Evolutionary conservation across 1,140 invertebrate genomes (phyloP).

Genomic region (Anastrepha ludens): DNA sequence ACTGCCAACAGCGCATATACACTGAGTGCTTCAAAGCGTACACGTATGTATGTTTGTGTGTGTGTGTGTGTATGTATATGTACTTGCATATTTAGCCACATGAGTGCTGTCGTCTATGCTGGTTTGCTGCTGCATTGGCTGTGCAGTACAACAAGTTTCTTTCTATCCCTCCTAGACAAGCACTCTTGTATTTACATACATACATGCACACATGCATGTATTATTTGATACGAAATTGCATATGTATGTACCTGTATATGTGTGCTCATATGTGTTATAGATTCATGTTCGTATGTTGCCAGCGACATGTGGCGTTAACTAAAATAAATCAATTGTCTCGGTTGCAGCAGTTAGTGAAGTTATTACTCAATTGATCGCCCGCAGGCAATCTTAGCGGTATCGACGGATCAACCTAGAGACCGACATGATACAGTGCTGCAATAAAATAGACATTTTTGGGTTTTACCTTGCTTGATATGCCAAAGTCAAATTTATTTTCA

Average conservation of each 20-base stretch:
- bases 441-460: constrained; percentile 19
- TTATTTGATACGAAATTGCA: background rate
- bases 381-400: constrained; percentile 23
- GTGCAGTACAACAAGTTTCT: no score
- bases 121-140: no score
- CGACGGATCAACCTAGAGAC: background rate
- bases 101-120: no score
- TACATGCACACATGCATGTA: background rate
- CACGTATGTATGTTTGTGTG: background rate
- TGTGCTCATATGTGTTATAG: background rate
- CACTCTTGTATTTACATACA: background rate
- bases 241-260: background rate
- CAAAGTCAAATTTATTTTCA: background rate
- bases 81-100: background rate
- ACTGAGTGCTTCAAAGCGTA: background rate
- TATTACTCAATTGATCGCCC: constrained; percentile 52
- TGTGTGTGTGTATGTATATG: background rate
- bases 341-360: constrained; percentile 49
- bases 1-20: constrained; percentile 8
- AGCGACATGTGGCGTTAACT: constrained; percentile 55
- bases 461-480: background rate
- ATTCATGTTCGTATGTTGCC: background rate
- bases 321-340: constrained; percentile 55
- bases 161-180: no score
- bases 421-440: background rate